These are phyloP conservation scores for Cercopithecus diana DNA, from an alignment of 2,797 vertebrate genomes.

Conservation along the genomic window DNA sequence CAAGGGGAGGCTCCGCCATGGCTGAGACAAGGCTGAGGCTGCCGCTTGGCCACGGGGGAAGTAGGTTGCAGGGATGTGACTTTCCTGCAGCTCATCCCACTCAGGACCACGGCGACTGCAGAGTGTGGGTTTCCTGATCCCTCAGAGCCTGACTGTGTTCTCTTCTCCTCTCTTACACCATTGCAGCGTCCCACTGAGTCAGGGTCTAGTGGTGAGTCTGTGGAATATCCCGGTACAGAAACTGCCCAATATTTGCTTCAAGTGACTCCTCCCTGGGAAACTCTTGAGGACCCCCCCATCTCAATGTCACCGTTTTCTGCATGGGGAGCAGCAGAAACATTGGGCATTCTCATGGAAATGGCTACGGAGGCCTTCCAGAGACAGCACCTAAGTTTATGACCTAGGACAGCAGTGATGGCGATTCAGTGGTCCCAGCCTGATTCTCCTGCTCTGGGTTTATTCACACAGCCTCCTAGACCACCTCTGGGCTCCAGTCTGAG, in stretches of 20 bases:
- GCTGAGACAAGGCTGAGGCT: neutral
- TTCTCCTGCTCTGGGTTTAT: neutral
- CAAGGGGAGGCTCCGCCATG: neutral
- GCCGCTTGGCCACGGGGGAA: too few relatives aligned
- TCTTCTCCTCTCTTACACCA: too few relatives aligned
- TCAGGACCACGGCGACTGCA: too few relatives aligned
- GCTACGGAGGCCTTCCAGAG: too few relatives aligned
- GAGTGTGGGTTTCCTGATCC: too few relatives aligned
- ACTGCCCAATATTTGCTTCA: neutral
- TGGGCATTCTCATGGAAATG: neutral
- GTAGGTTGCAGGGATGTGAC: too few relatives aligned
- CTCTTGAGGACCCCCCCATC: neutral
- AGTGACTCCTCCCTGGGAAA: neutral
- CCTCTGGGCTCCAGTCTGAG: neutral
- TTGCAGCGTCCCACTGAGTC: too few relatives aligned
- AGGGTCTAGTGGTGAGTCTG: neutral
- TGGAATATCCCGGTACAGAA: neutral
- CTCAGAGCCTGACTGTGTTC: too few relatives aligned
- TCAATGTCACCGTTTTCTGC: neutral
- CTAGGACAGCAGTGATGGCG: fast-evolving
- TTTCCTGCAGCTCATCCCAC: too few relatives aligned
- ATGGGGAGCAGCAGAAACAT: neutral
- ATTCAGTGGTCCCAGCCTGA: neutral
- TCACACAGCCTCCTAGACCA: neutral
- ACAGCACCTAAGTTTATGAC: neutral